These are phyloP conservation scores for Gorsachius goisagi DNA, from an alignment of 2,113 vertebrate species.

Conservation along the genomic window DNA sequence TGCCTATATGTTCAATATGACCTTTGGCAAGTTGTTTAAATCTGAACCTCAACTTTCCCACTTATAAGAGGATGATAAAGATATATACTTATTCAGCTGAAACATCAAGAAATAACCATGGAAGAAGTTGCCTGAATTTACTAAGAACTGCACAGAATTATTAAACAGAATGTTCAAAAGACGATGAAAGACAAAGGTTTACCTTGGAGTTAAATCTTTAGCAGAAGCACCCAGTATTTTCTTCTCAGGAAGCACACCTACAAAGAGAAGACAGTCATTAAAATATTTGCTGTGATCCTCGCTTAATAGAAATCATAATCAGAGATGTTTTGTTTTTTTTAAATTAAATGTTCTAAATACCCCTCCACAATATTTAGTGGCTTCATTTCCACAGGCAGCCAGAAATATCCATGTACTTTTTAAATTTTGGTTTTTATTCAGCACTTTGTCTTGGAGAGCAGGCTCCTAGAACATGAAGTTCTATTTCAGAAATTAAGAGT, in stretches of 20 bases:
- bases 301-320: background rate
- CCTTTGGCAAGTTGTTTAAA: background rate
- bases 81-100: background rate
- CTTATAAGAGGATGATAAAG: background rate
- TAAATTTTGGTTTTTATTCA: background rate
- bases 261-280: background rate
- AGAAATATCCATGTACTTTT: background rate
- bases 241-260: constrained; percentile 68
- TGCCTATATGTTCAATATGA: background rate
- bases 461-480: background rate
- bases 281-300: background rate
- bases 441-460: background rate
- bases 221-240: constrained; percentile 1
- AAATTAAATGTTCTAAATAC: background rate
- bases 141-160: background rate
- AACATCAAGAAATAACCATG: background rate
- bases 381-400: background rate
- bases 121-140: background rate
- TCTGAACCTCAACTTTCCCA: background rate
- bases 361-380: background rate
- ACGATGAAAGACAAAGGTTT: background rate
- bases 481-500: background rate
- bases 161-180: background rate
- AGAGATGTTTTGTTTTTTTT: background rate
- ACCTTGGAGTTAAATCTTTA: constrained; percentile 73